Evolutionary conservation across 2,797 vertebrate genomes (phyloP).

Genomic region (Epinephelus malabaricus): DNA sequence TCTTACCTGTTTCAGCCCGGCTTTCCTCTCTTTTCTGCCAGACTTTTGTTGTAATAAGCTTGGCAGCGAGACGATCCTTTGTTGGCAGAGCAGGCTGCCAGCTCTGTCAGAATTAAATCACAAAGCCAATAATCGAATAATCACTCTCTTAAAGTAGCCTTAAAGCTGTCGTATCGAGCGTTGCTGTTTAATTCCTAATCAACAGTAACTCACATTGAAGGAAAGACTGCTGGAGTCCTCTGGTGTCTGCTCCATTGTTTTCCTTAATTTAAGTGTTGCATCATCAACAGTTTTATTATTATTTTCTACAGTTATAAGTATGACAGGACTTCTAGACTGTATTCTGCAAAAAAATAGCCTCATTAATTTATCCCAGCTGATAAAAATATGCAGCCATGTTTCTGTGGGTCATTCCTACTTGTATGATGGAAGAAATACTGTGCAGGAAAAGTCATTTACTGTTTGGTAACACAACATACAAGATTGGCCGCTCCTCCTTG

Average conservation of each 20-base stretch:
- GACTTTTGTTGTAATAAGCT: conserved; percentile 52
- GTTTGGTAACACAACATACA: too few relatives aligned
- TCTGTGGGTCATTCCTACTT: too few relatives aligned
- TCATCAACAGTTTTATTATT: not conserved
- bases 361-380: too few relatives aligned
- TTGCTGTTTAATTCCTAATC: conserved; percentile 3
- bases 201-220: not conserved
- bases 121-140: conserved; percentile 62
- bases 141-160: conserved; percentile 46
- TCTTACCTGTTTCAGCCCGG: conserved; percentile 49
- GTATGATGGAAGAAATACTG: too few relatives aligned
- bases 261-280: not conserved
- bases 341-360: too few relatives aligned
- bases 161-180: conserved; percentile 21
- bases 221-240: not conserved
- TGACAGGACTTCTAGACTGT: too few relatives aligned
- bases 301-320: not conserved
- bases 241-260: not conserved
- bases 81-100: conserved; percentile 34
- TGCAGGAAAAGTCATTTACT: too few relatives aligned
- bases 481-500: too few relatives aligned
- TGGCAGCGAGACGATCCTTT: conserved; percentile 52
- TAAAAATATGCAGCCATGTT: too few relatives aligned
- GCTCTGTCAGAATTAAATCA: conserved; percentile 47
- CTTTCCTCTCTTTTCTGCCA: conserved; percentile 31